These are phyloP conservation scores for Phania funesta DNA, from an alignment of 2,888 invertebrate genomes.

Conservation along the genomic window DNA sequence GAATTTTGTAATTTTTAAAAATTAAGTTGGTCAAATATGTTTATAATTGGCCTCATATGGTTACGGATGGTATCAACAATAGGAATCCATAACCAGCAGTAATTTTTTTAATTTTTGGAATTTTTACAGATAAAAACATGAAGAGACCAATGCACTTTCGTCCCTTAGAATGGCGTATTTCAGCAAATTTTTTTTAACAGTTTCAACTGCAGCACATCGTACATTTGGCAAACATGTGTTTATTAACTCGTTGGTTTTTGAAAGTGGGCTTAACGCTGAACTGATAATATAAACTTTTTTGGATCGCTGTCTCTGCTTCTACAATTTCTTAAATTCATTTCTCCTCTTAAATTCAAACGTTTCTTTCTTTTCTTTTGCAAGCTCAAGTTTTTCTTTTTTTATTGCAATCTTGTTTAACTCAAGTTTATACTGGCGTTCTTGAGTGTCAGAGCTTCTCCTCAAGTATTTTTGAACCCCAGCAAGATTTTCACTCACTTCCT, in stretches of 20 bases:
- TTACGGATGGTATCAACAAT: constrained; percentile 38
- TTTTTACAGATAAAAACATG: constrained; percentile 28
- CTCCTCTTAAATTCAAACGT: background rate
- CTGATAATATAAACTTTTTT: constrained; percentile 42
- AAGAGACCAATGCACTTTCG: constrained; percentile 39
- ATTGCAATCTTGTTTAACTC: no score
- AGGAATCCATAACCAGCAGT: constrained; percentile 42
- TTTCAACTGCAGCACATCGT: constrained; percentile 40
- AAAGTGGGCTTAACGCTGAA: constrained; percentile 44
- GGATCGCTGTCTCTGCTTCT: constrained; percentile 45
- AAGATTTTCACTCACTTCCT: no score
- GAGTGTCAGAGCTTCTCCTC: no score
- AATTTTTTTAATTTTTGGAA: no score
- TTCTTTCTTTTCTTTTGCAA: background rate
- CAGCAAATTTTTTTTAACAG: constrained; percentile 43
- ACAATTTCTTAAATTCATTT: constrained; percentile 39
- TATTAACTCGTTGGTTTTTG: constrained; percentile 11
- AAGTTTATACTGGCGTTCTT: no score
- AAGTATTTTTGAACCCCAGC: no score
- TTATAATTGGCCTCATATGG: constrained; percentile 38
- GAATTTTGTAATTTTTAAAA: constrained; percentile 30
- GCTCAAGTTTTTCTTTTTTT: no score
- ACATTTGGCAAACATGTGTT: constrained; percentile 41
- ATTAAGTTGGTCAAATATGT: constrained; percentile 38
- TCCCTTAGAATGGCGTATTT: no score